Evolutionary conservation across 2,888 invertebrate species (phyloP), one percentile per base, ranked within the genome.

Genomic region (Argyresthia goedartella): DNA sequence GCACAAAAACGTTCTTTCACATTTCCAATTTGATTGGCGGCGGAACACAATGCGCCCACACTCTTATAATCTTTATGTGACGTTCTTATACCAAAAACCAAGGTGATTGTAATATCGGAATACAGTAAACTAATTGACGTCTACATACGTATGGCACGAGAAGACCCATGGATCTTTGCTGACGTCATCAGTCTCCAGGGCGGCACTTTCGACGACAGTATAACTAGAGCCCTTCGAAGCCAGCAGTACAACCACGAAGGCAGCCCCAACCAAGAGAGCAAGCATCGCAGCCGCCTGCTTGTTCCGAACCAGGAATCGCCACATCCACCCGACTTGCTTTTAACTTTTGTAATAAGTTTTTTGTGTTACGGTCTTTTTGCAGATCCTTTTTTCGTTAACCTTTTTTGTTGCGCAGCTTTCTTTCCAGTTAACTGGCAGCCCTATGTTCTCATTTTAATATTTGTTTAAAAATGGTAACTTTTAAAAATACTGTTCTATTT

Each of bases 261-360:
- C 80, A 8, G 81, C 81, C 9, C 64, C 63, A 6, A 65, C 59
- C 53, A 86, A 63, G 57, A 86, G 58, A 15, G 73, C 84, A 58
- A 85, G 60, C 86, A 86, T 86, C 55, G 79, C 82, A 41, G 80
- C 78, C 53, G 70, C 78, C 66, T 81, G 81, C 64, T 79, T 82
- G 54, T 85, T 84, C 54, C 66, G 67, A 63, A 69, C 71, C 69
- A 85, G 73, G 71, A 84, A 84, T 58, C 69, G 67, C 81, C 79
- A 86, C 85, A 86, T 86, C 65, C 75, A 81, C 65, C 59, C 57
- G 13, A 44, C 44, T 44, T 13, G 9, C 25, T 25, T 25, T 25
- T 25, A 25, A 6, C 25, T 25, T 25, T 25, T 25, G 25, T 25
- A 25, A 25, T 8, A 34, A 46, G 11, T 33, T 9, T 47, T 47